phyloP scores from a whole-genome alignment of 2,797 vertebrate species.

The Aldrovandia affinis region DNA sequence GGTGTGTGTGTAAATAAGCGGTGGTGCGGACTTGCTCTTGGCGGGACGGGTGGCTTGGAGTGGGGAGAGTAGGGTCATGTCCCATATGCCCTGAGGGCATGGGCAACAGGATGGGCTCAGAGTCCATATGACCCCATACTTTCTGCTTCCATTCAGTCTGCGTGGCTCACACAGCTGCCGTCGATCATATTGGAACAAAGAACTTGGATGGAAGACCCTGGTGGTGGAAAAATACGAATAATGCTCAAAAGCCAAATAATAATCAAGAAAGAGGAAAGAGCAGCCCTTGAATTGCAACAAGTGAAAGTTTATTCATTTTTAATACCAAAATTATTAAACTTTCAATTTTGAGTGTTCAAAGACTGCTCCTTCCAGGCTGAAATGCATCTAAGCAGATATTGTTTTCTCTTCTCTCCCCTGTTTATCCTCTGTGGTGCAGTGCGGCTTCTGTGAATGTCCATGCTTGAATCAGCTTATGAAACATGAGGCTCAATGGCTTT shows the following conservation, averaged over 20 bases:
- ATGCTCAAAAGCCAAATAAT: not conserved
- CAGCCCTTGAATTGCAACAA: not conserved
- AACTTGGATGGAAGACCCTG: not conserved
- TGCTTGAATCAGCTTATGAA: not conserved
- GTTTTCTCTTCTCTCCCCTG: not conserved
- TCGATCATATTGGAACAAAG: not conserved
- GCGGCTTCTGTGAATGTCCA: not conserved
- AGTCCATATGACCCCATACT: not conserved
- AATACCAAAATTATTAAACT: not conserved
- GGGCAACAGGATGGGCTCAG: slow-evolving; percentile 70
- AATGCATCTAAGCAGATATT: not conserved
- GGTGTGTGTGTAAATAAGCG: not conserved
- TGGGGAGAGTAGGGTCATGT: slow-evolving; percentile 52
- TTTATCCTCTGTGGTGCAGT: not conserved
- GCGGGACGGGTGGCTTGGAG: slow-evolving; percentile 66
- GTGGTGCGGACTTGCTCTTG: not conserved
- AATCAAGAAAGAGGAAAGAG: not conserved
- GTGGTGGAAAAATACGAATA: not conserved
- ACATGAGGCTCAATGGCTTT: not conserved
- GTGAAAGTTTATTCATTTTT: not conserved
- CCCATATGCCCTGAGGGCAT: slow-evolving; percentile 68
- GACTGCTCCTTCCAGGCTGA: not conserved
- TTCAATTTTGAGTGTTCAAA: not conserved
- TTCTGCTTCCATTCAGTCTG: not conserved
- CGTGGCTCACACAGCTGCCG: not conserved